A percentile compares a stretch with the other conserved stretches of the same genome.
Conservation (phyloP, 2,113 vertebrate genomes). For the Zosterops lateralis region DNA sequence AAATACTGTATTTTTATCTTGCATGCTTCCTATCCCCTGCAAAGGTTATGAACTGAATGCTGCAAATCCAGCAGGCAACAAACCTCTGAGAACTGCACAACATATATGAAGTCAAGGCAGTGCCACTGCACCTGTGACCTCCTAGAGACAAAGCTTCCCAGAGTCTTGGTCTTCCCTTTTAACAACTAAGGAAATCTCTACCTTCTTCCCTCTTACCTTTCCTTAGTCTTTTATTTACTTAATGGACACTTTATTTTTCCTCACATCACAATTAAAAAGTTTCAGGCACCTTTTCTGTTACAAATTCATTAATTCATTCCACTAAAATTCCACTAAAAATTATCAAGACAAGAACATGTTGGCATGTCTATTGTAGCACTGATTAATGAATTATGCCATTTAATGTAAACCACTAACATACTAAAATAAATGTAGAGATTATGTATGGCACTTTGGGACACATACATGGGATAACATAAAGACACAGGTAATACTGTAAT, state of each 20-base stretch:
- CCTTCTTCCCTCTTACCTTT: background rate
- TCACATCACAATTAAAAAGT: background rate
- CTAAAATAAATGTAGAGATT: background rate
- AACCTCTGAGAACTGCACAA: background rate
- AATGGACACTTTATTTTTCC: background rate
- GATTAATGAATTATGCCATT: background rate
- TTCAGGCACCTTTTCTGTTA: background rate
- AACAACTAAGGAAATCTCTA: background rate
- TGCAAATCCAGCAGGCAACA: accelerated
- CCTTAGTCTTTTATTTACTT: background rate
- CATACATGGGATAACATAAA: background rate
- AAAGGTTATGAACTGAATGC: background rate
- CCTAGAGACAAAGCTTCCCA: background rate
- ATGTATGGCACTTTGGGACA: background rate
- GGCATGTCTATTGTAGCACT: background rate
- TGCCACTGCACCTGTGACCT: background rate
- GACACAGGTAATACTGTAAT: background rate
- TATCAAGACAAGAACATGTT: background rate
- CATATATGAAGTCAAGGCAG: background rate
- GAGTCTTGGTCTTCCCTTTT: background rate
- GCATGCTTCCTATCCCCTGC: background rate
- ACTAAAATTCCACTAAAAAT: background rate
- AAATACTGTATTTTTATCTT: background rate
- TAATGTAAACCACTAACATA: background rate
- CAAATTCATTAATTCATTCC: background rate